Base-by-base conservation (phyloP, 2,888 invertebrate genomes). In the Rhogogaster chlorosoma region DNA sequence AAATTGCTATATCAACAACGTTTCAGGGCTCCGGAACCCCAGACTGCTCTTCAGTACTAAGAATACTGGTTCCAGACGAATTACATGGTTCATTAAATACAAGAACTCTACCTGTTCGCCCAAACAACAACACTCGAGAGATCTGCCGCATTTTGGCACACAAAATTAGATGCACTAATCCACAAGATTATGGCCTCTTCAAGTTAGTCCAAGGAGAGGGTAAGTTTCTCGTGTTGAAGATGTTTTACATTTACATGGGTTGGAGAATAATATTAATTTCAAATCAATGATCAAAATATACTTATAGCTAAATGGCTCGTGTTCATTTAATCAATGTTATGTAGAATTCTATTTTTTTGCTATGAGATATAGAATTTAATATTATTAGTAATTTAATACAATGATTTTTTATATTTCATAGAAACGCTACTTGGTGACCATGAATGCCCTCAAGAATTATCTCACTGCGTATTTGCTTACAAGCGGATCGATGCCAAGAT, bases 401-500 rank as follows among this genome's bases (percentile, higher is more conserved):
- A 80, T 22, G 15, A 77, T 42, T 73, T 86, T 85, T 84, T 85
- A 89, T 87, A 87, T 86, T 87, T 95, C 95, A 29, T 95, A 98
- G 99, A 99, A 95, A 98, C 97, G 77, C 96, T 98, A 93, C 95
- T 99, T 87, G 96, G 96, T 87, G 98, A 99, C 90, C 96, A 96
- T 88, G 98, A 98, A 92, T 98, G 97, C 90, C 99, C 99, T 1
- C 98, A 98, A 94, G 97, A 97, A 91, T 96, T 98, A 64, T 97
- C 97, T 92, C 97, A 98, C 91, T 98, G 98, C 94, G 97, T 98
- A 93, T 96, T 99, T 93, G 99, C 98, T 26, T 99, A 98, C 94
- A 99, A 99, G 94, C 95, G 99, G 87, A 97, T 98, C 93, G 99
- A 99, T 92, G 99, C 99, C 42, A 99, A 99, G 94, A 99, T 99